Percentiles rank a stretch among this genome's conserved stretches.
Conservation (phyloP, 2,888 invertebrate species). For the Drosophila histrio region DNA sequence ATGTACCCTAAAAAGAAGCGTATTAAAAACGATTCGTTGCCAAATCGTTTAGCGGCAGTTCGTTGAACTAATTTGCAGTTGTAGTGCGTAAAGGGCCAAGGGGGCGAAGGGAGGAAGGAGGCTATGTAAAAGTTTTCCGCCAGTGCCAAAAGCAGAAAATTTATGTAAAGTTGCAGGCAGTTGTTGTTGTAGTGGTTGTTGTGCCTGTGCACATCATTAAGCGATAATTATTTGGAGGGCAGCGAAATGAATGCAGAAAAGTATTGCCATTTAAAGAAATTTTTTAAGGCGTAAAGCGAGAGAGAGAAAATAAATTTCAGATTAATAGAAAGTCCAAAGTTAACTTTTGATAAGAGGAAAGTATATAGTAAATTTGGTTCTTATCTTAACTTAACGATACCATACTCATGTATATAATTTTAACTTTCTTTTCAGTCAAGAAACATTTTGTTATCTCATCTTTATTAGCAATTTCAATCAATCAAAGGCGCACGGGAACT, state of each 20-base stretch:
- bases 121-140: slow-evolving; percentile 39
- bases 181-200: slow-evolving; percentile 29
- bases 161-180: slow-evolving; percentile 50
- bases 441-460: slow-evolving; percentile 10
- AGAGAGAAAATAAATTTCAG: slow-evolving; percentile 7
- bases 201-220: slow-evolving; percentile 72
- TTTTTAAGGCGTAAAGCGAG: neutral
- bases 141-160: slow-evolving; percentile 69
- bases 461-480: slow-evolving; percentile 24
- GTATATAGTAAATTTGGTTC: neutral
- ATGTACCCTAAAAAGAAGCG: neutral
- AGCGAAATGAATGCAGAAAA: slow-evolving; percentile 32
- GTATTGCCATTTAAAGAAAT: slow-evolving; percentile 38
- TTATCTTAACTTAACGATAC: neutral
- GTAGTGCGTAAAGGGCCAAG: neutral
- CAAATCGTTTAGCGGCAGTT: slow-evolving; percentile 47
- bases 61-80: slow-evolving; percentile 60
- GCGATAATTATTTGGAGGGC: slow-evolving; percentile 71
- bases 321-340: neutral
- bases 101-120: neutral
- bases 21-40: slow-evolving; percentile 17
- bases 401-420: neutral
- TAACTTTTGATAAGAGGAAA: neutral
- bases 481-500: slow-evolving; percentile 3
- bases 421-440: slow-evolving; percentile 22